Percentiles rank a stretch among this genome's conserved stretches.
Evolutionary conservation across 2,113 vertebrate species (phyloP).

Genomic region (Myrmophylax atrothorax): DNA sequence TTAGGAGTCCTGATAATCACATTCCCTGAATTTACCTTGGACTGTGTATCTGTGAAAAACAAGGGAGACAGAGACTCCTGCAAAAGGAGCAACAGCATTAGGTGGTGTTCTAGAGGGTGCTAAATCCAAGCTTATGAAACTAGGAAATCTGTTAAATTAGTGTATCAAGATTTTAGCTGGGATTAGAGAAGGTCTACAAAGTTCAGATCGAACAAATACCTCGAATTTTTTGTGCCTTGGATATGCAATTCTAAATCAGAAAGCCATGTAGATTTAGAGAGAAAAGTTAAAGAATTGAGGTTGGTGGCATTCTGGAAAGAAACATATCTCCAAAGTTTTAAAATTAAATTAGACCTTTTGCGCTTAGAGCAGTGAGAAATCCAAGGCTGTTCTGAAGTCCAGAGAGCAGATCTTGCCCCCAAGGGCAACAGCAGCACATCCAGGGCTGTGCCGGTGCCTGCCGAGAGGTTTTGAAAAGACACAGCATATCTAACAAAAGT

Average conservation of each 20-base stretch:
- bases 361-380: not conserved
- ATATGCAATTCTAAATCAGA: not conserved
- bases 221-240: not conserved
- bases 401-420: fast-evolving
- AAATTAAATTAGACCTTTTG: not conserved
- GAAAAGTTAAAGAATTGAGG: not conserved
- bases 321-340: not conserved
- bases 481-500: not conserved
- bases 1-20: not conserved
- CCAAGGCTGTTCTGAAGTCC: not conserved
- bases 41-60: not conserved
- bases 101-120: not conserved
- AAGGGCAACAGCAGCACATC: not conserved
- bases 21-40: not conserved
- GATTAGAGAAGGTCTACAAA: not conserved
- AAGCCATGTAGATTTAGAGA: not conserved
- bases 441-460: not conserved
- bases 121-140: not conserved
- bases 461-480: not conserved
- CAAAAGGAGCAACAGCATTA: not conserved
- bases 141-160: not conserved
- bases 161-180: not conserved
- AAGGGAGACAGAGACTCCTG: not conserved
- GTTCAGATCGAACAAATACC: not conserved
- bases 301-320: not conserved